These are phyloP conservation scores for Pomacea maculata DNA, from an alignment of 1,140 invertebrate species.

Conservation along the genomic window DNA sequence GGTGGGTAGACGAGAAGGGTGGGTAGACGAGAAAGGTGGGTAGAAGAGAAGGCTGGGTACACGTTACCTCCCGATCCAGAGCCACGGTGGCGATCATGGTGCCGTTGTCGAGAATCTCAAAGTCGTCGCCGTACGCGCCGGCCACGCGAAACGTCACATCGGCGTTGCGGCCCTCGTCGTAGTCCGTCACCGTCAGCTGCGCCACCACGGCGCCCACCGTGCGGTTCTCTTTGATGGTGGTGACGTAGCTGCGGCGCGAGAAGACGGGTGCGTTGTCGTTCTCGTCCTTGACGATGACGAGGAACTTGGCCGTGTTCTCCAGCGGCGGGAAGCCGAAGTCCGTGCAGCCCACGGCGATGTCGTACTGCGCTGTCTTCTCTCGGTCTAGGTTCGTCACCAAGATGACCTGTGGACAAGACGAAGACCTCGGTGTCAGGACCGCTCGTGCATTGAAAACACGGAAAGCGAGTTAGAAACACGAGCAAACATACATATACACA, in stretches of 20 bases:
- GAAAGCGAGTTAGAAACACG: background rate
- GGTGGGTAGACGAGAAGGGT: no score
- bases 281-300: slow-evolving; percentile 82
- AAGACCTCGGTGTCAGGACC: background rate
- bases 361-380: slow-evolving; percentile 32
- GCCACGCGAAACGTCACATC: slow-evolving; percentile 77
- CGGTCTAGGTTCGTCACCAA: slow-evolving; percentile 33
- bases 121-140: slow-evolving; percentile 45
- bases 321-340: slow-evolving; percentile 44
- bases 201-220: slow-evolving; percentile 17
- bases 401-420: slow-evolving; percentile 30
- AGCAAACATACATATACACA: background rate
- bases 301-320: slow-evolving; percentile 24
- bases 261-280: slow-evolving; percentile 93
- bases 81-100: slow-evolving; percentile 27
- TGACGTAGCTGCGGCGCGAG: slow-evolving; percentile 79
- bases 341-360: slow-evolving; percentile 30
- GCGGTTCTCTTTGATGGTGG: slow-evolving; percentile 51
- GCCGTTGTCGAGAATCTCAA: slow-evolving; percentile 28
- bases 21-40: no score
- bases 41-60: background rate
- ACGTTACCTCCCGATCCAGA: slow-evolving; percentile 35
- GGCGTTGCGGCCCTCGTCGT: slow-evolving; percentile 81
- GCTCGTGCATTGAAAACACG: background rate
- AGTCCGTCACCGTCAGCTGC: slow-evolving; percentile 78